phyloP scores from a whole-genome alignment of 2,113 vertebrate genomes.

The Thamnophis sirtalis region DNA sequence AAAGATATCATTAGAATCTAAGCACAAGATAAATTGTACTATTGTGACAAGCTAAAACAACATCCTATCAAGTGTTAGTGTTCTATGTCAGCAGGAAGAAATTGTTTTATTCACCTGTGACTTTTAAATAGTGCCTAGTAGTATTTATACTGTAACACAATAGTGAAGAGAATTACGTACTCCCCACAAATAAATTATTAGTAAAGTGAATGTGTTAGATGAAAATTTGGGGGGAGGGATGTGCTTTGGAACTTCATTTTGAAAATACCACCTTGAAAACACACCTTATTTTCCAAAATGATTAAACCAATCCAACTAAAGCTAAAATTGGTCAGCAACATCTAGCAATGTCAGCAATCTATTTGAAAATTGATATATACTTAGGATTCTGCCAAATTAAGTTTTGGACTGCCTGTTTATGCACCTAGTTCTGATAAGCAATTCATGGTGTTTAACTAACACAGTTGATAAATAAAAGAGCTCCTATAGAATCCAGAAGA shows the following conservation, averaged over 20 bases:
- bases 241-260: not conserved
- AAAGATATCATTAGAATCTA: not conserved
- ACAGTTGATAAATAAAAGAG: conserved; percentile 38
- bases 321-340: not conserved
- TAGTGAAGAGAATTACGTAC: not conserved
- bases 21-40: not conserved
- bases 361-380: not conserved
- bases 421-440: not conserved
- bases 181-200: not conserved
- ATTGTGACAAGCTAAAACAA: not conserved
- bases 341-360: not conserved
- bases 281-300: not conserved
- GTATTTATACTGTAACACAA: not conserved
- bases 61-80: not conserved
- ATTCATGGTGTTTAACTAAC: conserved; percentile 6
- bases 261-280: not conserved
- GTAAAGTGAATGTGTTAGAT: not conserved
- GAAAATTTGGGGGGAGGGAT: not conserved
- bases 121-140: not conserved
- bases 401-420: not conserved
- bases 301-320: not conserved
- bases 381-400: not conserved
- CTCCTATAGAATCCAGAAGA: conserved; percentile 55
- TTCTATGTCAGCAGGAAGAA: not conserved
- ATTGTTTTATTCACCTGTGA: not conserved